Evolutionary conservation across 2,113 vertebrate genomes (phyloP), one percentile per base, ranked within the genome.

Genomic region (Emberiza fucata): DNA sequence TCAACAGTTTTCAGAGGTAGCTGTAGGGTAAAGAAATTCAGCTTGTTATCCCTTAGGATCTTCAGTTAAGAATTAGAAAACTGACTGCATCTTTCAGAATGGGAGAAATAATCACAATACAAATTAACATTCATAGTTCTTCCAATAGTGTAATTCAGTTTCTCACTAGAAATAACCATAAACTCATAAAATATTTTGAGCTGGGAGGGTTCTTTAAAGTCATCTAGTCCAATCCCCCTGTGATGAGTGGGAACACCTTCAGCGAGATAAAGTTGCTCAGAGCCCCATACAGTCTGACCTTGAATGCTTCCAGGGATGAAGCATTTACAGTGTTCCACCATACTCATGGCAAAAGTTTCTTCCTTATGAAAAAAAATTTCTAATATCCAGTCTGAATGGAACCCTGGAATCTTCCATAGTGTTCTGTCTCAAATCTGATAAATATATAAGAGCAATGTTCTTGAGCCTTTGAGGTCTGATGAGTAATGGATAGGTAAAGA

Each of bases 271-370:
- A 7, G 7, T 45, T 64, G 3, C 11, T 84, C 29, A 42, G 25
- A 87, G 17, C 12, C 2, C 9, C 1, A 0, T 37, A 8, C 33
- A 64, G 2, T 9, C 23, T 51, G 11, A 50, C 4, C 24, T 27
- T 29, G 14, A 66, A 80, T 11, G 6, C 23, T 40, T 45, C n/a
- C 27, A 35, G 15, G 19, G 16, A 23, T 20, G 8, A 39, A 14
- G 3, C 4, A 27, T 14, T 15, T 35, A 42, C 13, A 72, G 8
- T 69, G 20, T 20, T 81, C 45, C 50, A 54, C 11, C 8, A 44
- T 0, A 1, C 2, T 48, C 27, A 25, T 3, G 0, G 2, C 28
- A 65, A 69, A 87, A 22, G 37, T 4, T 12, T 51, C 13, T 20
- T 81, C 17, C 10, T 81, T 61, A 10, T 25, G 33, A 70, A 90